Evolutionary conservation across 2,888 invertebrate species (phyloP), one percentile per base, ranked within the genome.

Genomic region (Dolichomitus sp.): DNA sequence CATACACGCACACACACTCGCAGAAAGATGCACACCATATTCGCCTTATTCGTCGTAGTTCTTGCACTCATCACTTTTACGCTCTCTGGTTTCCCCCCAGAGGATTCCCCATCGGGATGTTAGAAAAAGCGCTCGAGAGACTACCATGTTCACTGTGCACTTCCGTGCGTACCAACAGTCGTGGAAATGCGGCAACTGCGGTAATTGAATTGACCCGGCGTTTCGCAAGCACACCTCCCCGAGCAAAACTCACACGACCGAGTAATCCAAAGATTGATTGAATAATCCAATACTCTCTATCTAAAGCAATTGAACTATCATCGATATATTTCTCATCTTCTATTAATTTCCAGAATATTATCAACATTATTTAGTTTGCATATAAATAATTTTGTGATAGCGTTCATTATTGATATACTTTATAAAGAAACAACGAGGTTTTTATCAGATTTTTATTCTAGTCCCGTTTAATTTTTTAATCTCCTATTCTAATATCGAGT

Each of bases 121-220:
- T 54, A 42, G 54, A 81, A 81, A 78, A 81, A 78, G 63, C 48
- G 54, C 69, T 63, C 17, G 48, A 48, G 14, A 48, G 61, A 11
- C 48, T 73, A 30, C 23, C 45, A 45, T 9, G 30, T 45, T 45
- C 59, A 17, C 45, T 17, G 33, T 59, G 30, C 27, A 69, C 73
- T 54, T 48, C 30, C 30, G 70, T 63, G 61, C 63, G 73, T 69
- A 59, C n/a, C 45, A 42, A 42, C 52, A 45, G 57, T 72, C 27
- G 33, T 19, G 63, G 33, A 45, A 72, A 66, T 42, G 54, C 45
- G 33, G n/a, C 57, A 54, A 23, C 54, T 54, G 54, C 7, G 63
- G 59, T 69, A 81, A 78, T 81, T 78, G 63, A 77, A 81, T 81
- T 74, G 81, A 81, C 69, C 77, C 70, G 69, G 30, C 45, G 61